Evolutionary conservation across 2,113 vertebrate genomes (phyloP).

Genomic region (Variabilichromis moorii): DNA sequence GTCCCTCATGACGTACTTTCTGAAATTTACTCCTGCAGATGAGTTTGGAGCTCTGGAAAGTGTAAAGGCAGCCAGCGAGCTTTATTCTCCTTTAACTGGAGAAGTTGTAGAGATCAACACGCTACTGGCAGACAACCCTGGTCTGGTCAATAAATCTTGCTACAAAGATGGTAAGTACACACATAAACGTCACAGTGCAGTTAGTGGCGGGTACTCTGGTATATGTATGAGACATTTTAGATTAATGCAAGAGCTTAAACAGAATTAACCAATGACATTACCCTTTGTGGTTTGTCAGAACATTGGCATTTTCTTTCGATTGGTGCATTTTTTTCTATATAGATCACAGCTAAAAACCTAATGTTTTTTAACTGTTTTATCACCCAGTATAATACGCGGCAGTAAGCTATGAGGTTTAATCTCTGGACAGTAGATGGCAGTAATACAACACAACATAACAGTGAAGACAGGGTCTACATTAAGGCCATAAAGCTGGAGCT

Average conservation of each 20-base stretch:
- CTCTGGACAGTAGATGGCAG: conserved; percentile 20
- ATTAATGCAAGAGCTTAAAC: not conserved
- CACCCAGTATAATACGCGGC: not conserved
- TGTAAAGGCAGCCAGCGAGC: conserved; percentile 96
- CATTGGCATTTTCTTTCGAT: not conserved
- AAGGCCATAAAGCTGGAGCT: not conserved
- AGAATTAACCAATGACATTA: not conserved
- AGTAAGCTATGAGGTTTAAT: not conserved
- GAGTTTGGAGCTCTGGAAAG: conserved; percentile 98
- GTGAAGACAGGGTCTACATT: not conserved
- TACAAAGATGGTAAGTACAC: conserved; percentile 88
- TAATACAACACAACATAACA: not conserved
- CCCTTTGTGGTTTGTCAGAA: not conserved
- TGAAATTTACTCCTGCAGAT: conserved; percentile 64
- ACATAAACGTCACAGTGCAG: not conserved
- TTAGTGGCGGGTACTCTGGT: not conserved
- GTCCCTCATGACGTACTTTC: fast-evolving
- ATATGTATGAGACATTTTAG: not conserved
- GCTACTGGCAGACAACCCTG: conserved; percentile 86
- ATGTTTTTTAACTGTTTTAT: not conserved
- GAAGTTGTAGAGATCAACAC: conserved; percentile 89
- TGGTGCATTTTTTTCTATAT: not conserved
- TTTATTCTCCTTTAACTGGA: conserved; percentile 91
- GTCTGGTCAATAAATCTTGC: conserved; percentile 95
- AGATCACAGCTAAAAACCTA: not conserved